These are phyloP conservation scores for Junonia oenone DNA, from an alignment of 2,888 invertebrate genomes.

Conservation along the genomic window DNA sequence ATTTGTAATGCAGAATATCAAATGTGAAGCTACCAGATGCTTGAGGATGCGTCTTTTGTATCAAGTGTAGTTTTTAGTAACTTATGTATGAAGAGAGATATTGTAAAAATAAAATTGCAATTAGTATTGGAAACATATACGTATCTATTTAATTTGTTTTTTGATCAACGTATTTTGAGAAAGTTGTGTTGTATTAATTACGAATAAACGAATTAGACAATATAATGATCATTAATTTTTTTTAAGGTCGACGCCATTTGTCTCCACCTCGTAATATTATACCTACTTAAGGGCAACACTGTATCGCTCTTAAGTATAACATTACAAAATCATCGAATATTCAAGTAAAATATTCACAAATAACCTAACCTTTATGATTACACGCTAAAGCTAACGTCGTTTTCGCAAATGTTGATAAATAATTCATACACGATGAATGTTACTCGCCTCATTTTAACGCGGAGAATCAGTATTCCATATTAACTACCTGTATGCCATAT, in stretches of 20 bases:
- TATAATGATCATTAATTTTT: no score
- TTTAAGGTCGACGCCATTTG: no score
- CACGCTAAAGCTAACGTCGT: slow-evolving; percentile 16
- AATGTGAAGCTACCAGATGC: not conserved
- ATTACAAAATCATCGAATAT: not conserved
- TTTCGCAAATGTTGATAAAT: slow-evolving; percentile 26
- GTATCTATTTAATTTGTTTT: no score
- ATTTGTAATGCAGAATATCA: not conserved
- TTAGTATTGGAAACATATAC: no score
- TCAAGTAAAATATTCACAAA: not conserved
- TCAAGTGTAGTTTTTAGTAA: not conserved
- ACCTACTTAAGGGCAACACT: no score
- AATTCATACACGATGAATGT: slow-evolving; percentile 28
- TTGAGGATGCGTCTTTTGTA: not conserved
- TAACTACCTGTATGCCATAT: slow-evolving; percentile 24
- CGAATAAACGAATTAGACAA: no score
- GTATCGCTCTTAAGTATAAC: no score
- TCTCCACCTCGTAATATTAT: no score
- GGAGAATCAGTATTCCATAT: slow-evolving; percentile 25
- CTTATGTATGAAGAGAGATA: no score
- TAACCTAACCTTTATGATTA: slow-evolving; percentile 16
- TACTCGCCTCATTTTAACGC: slow-evolving; percentile 25
- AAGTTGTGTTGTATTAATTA: no score
- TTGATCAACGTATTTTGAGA: no score
- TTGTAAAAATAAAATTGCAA: no score